Conservation (phyloP, 37 sponge, comb jelly and placozoan genomes). For the Dysidea cf. avara region DNA sequence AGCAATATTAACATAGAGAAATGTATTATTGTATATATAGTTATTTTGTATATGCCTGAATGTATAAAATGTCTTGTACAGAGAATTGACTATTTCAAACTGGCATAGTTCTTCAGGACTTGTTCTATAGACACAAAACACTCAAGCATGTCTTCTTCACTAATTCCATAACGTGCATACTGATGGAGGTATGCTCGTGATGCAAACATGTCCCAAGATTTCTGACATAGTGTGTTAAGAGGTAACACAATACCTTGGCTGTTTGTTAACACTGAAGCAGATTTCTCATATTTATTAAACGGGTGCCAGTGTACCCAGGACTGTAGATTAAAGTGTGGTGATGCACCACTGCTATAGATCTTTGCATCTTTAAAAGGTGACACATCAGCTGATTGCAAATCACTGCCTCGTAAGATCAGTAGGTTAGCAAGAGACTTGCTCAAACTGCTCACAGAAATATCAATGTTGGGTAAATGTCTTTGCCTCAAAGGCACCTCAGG, state of each 20-base stretch:
- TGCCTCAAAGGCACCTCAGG: neutral
- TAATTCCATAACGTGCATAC: constrained; percentile 68
- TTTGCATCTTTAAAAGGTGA: constrained; percentile 21
- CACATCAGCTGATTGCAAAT: constrained; percentile 26
- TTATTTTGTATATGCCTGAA: too few species aligned
- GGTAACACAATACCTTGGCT: constrained; percentile 58
- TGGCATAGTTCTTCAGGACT: constrained; percentile 59
- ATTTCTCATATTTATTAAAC: constrained; percentile 82
- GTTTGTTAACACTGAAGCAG: constrained; percentile 62
- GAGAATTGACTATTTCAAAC: constrained; percentile 5
- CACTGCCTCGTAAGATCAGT: constrained; percentile 66
- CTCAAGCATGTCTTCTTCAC: constrained; percentile 51
- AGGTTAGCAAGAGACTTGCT: constrained; percentile 63
- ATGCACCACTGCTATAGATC: constrained; percentile 41
- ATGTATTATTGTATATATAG: too few species aligned
- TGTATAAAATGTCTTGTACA: too few species aligned
- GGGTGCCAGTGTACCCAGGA: constrained; percentile 11
- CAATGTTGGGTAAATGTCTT: neutral
- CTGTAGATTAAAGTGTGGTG: too few species aligned
- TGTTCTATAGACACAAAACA: constrained; percentile 75
- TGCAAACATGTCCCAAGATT: constrained; percentile 76
- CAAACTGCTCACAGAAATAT: too few species aligned
- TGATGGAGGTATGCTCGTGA: constrained; percentile 82
- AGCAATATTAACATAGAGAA: too few species aligned
- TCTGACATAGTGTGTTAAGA: constrained; percentile 40